Evolutionary conservation across 1,140 invertebrate genomes (phyloP).

Genomic region (Periplaneta americana): DNA sequence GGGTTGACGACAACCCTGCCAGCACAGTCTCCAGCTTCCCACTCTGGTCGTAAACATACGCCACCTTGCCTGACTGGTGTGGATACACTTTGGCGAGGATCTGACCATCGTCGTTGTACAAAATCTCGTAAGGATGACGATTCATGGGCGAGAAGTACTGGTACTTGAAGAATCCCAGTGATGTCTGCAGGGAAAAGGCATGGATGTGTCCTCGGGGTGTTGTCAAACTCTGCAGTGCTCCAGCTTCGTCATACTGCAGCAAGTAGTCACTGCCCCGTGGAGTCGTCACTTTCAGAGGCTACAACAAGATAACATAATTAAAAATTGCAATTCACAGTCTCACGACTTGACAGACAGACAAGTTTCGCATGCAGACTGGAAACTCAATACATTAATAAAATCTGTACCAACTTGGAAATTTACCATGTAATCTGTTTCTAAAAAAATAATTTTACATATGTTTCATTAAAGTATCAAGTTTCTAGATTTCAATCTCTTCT

Average conservation of each 20-base stretch:
- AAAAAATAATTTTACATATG: too few relatives aligned
- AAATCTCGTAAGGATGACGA: conserved; percentile 81
- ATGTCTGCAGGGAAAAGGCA: conserved; percentile 85
- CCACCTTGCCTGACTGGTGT: conserved; percentile 77
- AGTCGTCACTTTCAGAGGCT: conserved; percentile 86
- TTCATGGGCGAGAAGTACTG: conserved; percentile 88
- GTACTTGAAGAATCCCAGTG: conserved; percentile 88
- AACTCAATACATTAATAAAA: too few relatives aligned
- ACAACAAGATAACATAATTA: conserved; percentile 28
- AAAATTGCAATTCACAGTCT: too few relatives aligned
- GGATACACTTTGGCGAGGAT: conserved; percentile 85
- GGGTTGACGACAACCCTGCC: conserved; percentile 82
- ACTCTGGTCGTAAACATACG: conserved; percentile 80
- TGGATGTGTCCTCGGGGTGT: conserved; percentile 91
- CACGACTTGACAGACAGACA: not conserved
- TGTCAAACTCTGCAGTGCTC: conserved; percentile 82
- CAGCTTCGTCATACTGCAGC: conserved; percentile 86
- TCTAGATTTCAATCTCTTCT: not conserved
- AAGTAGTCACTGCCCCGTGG: conserved; percentile 88
- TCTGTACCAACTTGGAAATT: too few relatives aligned
- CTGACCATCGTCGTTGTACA: conserved; percentile 86
- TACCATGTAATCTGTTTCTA: too few relatives aligned
- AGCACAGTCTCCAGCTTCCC: conserved; percentile 78
- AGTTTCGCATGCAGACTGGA: not conserved
- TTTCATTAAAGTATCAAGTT: too few relatives aligned